Base-by-base conservation (phyloP, 2,888 invertebrate genomes). In the Lagria hirta region DNA sequence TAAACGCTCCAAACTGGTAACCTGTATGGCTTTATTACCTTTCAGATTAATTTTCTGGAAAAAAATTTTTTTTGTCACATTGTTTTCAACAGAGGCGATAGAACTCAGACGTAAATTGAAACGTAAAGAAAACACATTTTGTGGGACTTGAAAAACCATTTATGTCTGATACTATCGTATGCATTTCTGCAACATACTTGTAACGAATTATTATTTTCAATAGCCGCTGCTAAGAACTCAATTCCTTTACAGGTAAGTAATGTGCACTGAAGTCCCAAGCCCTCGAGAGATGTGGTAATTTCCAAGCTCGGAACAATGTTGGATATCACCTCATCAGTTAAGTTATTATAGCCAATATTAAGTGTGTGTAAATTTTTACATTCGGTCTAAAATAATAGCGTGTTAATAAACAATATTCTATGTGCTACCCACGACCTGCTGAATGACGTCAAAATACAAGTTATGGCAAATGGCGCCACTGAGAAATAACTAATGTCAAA, bases 21-120 rank as follows among this genome's bases (percentile, higher is more conserved):
- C 54, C 55, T 67, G 67, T 42, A 70, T 66, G 6, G 66, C 70
- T 49, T 69, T 69, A 37, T 70, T 70, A 10, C 69, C 68, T 53
- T 65, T 67, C 11, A 70, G 44, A 51, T 69, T 70, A 3, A 69
- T 60, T 62, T 69, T 66, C 68, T 69, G 44, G 28, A 61, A 59
- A 13, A 22, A 52, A n/a, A n/a, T n/a, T n/a, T n/a, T n/a, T n/a
- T n/a, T n/a, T n/a, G n/a, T n/a, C n/a, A n/a, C n/a, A n/a, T n/a
- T n/a, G n/a, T n/a, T n/a, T n/a, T n/a, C n/a, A n/a, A n/a, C n/a
- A n/a, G n/a, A n/a, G n/a, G n/a, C n/a, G n/a, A n/a, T n/a, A n/a
- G n/a, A n/a, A n/a, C n/a, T n/a, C n/a, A n/a, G n/a, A n/a, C n/a
- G n/a, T n/a, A n/a, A n/a, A n/a, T n/a, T n/a, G n/a, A n/a, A n/a